A percentile compares a stretch with the other conserved stretches of the same genome.
Evolutionary conservation across 2,797 vertebrate genomes (phyloP).

Genomic region (Petrocephalus schoutedeni): DNA sequence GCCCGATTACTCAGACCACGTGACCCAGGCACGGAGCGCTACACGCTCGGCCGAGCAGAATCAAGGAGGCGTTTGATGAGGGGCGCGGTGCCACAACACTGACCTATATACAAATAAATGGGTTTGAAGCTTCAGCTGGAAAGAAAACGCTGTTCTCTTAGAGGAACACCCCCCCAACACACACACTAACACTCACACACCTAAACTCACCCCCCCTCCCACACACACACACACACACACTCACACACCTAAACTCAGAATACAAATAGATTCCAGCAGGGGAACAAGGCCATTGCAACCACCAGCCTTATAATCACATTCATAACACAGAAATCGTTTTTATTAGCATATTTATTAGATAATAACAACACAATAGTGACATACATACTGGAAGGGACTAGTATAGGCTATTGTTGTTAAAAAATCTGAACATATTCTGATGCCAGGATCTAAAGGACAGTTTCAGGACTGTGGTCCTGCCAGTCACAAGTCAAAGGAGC

Average conservation of each 20-base stretch:
- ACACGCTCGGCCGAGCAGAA: neutral
- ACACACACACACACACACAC: too few relatives aligned
- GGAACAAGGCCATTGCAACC: neutral
- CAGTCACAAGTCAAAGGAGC: neutral
- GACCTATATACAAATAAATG: neutral
- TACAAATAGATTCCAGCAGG: neutral
- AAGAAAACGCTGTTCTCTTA: too few relatives aligned
- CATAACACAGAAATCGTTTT: neutral
- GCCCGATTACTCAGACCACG: neutral
- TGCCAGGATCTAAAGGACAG: neutral
- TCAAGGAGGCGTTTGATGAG: neutral
- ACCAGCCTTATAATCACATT: neutral
- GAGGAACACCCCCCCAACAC: too few relatives aligned
- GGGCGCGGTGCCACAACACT: too few relatives aligned
- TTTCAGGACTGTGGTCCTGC: neutral
- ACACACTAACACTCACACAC: neutral
- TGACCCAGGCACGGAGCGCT: neutral
- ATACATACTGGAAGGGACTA: neutral
- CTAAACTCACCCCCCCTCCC: neutral
- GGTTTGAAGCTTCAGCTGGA: neutral
- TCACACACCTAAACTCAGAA: neutral
- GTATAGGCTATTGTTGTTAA: neutral
- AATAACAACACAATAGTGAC: neutral
- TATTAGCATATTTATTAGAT: neutral
- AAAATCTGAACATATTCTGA: neutral